Percentiles rank a stretch among this genome's conserved stretches.
Conservation (phyloP, 1,140 invertebrate species). For the Euwallacea similis region DNA sequence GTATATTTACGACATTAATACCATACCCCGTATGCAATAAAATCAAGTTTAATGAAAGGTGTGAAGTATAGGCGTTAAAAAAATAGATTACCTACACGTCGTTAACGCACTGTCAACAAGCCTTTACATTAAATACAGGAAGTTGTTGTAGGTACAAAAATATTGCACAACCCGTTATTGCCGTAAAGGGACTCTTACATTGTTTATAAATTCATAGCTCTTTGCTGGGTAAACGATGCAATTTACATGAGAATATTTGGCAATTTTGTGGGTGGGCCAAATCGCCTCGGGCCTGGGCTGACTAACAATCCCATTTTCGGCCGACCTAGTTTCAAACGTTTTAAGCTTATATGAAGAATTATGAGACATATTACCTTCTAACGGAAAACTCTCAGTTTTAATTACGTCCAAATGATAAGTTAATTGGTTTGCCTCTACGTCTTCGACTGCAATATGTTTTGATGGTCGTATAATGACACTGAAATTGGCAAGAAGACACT, state of each 20-base stretch:
- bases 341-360: background rate
- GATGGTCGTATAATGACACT: background rate
- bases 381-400: background rate
- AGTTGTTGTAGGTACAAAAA: background rate
- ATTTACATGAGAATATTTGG: too few relatives aligned
- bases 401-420: background rate
- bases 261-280: background rate
- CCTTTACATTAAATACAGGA: background rate
- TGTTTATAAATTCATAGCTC: too few relatives aligned
- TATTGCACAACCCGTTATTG: background rate
- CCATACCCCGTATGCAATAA: too few relatives aligned
- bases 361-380: background rate
- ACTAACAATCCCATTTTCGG: background rate
- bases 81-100: background rate
- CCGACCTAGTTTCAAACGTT: background rate
- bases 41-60: too few relatives aligned
- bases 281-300: background rate
- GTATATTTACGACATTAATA: too few relatives aligned
- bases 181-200: too few relatives aligned
- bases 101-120: background rate
- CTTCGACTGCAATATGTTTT: constrained; percentile 1
- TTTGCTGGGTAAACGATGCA: too few relatives aligned
- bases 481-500: background rate
- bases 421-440: background rate
- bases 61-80: too few relatives aligned